A percentile compares a stretch with the other conserved stretches of the same genome.
Evolutionary conservation across 2,797 vertebrate genomes (phyloP).

Genomic region (Pseudochirops cupreus): DNA sequence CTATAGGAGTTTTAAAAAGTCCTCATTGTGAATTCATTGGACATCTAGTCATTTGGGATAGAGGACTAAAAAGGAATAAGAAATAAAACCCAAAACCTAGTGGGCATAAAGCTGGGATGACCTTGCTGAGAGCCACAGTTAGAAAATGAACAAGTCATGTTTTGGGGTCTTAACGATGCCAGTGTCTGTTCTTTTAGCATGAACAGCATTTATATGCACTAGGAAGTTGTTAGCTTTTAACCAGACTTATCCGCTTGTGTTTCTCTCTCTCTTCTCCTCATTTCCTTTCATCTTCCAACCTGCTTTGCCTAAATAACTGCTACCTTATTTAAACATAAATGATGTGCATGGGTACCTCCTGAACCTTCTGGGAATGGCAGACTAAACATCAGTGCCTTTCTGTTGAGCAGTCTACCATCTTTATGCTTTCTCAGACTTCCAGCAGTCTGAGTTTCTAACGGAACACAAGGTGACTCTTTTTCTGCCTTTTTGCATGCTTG

Average conservation of each 20-base stretch:
- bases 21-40: background rate
- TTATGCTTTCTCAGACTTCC: conserved; percentile 99
- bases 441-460: conserved; percentile 98
- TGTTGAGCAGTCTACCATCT: conserved; percentile 99
- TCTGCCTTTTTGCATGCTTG: conserved; percentile 85
- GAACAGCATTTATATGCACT: conserved; percentile 40
- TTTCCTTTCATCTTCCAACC: conserved; percentile 83
- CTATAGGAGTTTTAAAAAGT: background rate
- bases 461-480: conserved; percentile 92
- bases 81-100: conserved; percentile 17
- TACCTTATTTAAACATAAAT: conserved; percentile 84
- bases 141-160: conserved; percentile 34
- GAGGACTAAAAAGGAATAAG: background rate
- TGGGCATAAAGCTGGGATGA: background rate
- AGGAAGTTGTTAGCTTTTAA: conserved; percentile 81
- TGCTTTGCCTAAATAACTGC: conserved; percentile 86
- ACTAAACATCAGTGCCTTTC: conserved; percentile 95
- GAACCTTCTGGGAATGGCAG: conserved; percentile 89
- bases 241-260: conserved; percentile 85
- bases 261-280: conserved; percentile 82
- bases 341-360: conserved; percentile 84
- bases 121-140: conserved; percentile 35
- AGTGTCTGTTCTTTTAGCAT: conserved; percentile 44
- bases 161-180: conserved; percentile 49
- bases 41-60: background rate